Evolutionary conservation across 2,797 vertebrate genomes (phyloP), one percentile per base, ranked within the genome.

Genomic region (Rousettus madagascariensis): DNA sequence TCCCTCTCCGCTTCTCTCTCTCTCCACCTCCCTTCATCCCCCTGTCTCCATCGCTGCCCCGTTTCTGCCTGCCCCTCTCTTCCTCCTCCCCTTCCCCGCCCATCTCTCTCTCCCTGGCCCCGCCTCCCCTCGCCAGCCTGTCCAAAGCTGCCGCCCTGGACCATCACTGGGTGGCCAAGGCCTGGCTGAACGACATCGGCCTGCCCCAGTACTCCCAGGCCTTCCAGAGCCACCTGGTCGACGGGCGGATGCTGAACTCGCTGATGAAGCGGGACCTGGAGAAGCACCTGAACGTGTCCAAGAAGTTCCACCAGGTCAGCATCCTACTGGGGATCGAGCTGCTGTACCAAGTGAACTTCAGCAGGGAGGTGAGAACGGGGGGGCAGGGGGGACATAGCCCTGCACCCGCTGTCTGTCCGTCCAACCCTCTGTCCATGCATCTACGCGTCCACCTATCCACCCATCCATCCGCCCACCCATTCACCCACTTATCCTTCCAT

Each of bases 101-200:
- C 63, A 7, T 10, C 33, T 59, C 22, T 43, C 30, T 80, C 57
- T 46, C 46, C 63, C 91, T 3, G 59, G n/a, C 82, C 12, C 1
- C 30, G 13, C 95, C 65, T 94, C 91, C 90, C 75, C 91, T 68
- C 66, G 24, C 75, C 96, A 99, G 99, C 92, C 97, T 99, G 51
- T 99, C 99, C 11, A 99, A 99, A 96, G 99, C 99, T 0, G 98
- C 99, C 0, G 99, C 99, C 78, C 97, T 99, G 98, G 99, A 99
- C 97, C 99, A 99, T 95, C 99, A 99, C 98, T 99, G 99, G 99
- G 99, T 99, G 79, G 97, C 99, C 16, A 99, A 99, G 43, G 99
- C 99, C 1, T 99, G 99, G 99, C 98, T 99, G 95, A 98, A 98
- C 4, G 99, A 99, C n/a, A 98, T 99, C 19, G 99, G 99, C 3